phyloP scores from a whole-genome alignment of 2,113 vertebrate species.

The Odontesthes bonariensis region DNA sequence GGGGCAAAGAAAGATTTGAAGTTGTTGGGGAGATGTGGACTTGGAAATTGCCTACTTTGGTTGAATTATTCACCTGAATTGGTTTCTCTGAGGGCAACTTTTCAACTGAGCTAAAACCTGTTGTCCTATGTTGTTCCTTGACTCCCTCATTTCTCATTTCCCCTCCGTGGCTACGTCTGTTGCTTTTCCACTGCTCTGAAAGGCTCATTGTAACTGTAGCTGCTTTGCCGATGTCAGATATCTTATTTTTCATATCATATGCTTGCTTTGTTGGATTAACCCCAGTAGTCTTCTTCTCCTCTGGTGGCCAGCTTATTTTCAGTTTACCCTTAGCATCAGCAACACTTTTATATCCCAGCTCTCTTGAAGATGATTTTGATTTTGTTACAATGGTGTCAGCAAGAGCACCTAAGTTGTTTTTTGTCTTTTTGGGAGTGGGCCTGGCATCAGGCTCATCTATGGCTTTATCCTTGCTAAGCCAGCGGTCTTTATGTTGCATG shows the following conservation, averaged over 20 bases:
- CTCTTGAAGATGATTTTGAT: slow-evolving; percentile 67
- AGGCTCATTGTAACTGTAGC: background rate
- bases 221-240: slow-evolving; percentile 20
- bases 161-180: slow-evolving; percentile 1
- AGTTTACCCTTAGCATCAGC: slow-evolving; percentile 67
- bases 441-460: slow-evolving; percentile 56
- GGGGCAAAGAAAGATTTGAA: background rate
- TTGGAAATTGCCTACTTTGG: slow-evolving; percentile 38
- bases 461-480: slow-evolving; percentile 71
- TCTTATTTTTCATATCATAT: slow-evolving; percentile 36
- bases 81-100: slow-evolving; percentile 24
- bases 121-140: slow-evolving; percentile 20
- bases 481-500: slow-evolving; percentile 83
- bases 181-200: slow-evolving; percentile 19
- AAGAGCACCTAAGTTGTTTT: slow-evolving; percentile 25
- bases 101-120: slow-evolving; percentile 4
- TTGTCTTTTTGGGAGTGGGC: slow-evolving; percentile 33
- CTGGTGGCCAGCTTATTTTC: slow-evolving; percentile 80
- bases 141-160: slow-evolving; percentile 25
- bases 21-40: slow-evolving; percentile 1
- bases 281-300: slow-evolving; percentile 67
- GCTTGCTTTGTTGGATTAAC: slow-evolving; percentile 2
- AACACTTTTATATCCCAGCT: slow-evolving; percentile 48
- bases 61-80: slow-evolving; percentile 23
- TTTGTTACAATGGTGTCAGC: slow-evolving; percentile 26